Evolutionary conservation across 2,113 vertebrate genomes (phyloP).

Genomic region (Phrynosoma platyrhinos): DNA sequence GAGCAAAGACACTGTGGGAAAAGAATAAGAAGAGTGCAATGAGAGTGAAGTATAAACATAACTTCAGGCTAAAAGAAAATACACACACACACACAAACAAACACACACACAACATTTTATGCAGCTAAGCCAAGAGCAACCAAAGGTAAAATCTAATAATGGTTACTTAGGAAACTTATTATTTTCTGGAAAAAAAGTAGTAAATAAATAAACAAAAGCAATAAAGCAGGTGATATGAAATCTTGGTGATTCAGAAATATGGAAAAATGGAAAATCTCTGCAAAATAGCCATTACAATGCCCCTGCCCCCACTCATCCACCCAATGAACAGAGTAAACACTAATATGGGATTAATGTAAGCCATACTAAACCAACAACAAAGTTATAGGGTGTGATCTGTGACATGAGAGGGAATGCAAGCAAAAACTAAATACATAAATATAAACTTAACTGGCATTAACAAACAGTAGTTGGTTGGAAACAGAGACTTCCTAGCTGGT

Average conservation of each 20-base stretch:
- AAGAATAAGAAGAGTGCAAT: not conserved
- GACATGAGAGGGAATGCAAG: too few species aligned
- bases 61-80: not conserved
- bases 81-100: too few species aligned
- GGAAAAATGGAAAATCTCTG: not conserved
- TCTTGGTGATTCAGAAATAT: slow-evolving; percentile 15
- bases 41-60: not conserved
- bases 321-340: too few species aligned
- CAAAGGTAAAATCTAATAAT: not conserved
- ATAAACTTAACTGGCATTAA: too few species aligned
- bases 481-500: too few species aligned
- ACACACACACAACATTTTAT: not conserved
- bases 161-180: not conserved
- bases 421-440: too few species aligned
- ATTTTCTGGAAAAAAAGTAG: not conserved
- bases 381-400: too few species aligned
- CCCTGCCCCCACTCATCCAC: not conserved
- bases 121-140: not conserved
- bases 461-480: too few species aligned
- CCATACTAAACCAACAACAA: too few species aligned
- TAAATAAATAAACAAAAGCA: not conserved
- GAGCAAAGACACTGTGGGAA: not conserved
- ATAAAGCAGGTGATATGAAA: not conserved
- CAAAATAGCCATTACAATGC: not conserved
- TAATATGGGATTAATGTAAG: too few species aligned